These are phyloP conservation scores for Electrona antarctica DNA, from an alignment of 2,113 vertebrate genomes.

Conservation along the genomic window DNA sequence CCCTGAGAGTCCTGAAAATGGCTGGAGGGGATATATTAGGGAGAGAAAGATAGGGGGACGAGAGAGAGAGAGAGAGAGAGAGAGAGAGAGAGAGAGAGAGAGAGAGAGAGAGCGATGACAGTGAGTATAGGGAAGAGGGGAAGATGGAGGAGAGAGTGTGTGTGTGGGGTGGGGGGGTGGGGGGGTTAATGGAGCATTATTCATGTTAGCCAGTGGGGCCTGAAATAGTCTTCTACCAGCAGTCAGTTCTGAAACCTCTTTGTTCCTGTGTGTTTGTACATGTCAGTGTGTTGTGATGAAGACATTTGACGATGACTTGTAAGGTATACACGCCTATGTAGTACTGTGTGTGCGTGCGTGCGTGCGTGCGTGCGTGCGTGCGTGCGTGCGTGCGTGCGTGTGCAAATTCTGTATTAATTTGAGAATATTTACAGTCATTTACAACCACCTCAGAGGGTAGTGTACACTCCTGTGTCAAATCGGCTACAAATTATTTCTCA, in stretches of 20 bases:
- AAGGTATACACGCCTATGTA: too few relatives aligned
- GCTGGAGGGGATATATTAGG: slow-evolving; percentile 74
- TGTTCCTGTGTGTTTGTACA: slow-evolving; percentile 1
- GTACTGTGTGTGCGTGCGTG: slow-evolving; percentile 5
- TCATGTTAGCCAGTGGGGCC: slow-evolving; percentile 54
- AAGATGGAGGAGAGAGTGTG: slow-evolving; percentile 36
- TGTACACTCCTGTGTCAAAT: too few relatives aligned
- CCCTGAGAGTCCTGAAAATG: slow-evolving; percentile 73
- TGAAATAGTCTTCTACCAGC: slow-evolving; percentile 60
- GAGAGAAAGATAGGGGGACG: too few relatives aligned
- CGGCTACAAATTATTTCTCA: too few relatives aligned
- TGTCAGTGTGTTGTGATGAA: slow-evolving; percentile 4
- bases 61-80: background rate
- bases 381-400: slow-evolving; percentile 25
- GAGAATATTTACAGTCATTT: too few relatives aligned
- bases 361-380: slow-evolving; percentile 25
- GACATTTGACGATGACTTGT: too few relatives aligned
- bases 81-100: slow-evolving; percentile 31
- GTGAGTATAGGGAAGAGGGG: slow-evolving; percentile 24
- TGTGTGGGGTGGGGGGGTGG: slow-evolving; percentile 27
- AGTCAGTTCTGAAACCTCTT: slow-evolving; percentile 29
- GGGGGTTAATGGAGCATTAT: slow-evolving; percentile 56
- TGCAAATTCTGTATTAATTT: background rate
- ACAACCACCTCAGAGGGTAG: too few relatives aligned
- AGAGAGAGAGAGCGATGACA: slow-evolving; percentile 44